Conservation (phyloP, 1,140 invertebrate genomes). For the Zophobas atratus region DNA sequence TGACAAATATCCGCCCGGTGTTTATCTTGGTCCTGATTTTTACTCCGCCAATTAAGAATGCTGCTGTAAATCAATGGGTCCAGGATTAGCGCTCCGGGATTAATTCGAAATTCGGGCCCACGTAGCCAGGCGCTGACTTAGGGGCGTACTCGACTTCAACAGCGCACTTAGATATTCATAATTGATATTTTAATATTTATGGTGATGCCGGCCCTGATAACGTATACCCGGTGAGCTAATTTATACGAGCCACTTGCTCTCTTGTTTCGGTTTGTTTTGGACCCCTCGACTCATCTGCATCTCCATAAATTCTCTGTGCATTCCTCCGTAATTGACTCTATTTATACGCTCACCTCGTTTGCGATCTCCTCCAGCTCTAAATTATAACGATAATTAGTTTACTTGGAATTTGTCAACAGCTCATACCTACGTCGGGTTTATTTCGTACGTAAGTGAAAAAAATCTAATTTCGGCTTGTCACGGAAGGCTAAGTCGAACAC, state of each 20-base stretch:
- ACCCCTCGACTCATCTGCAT: constrained; percentile 32
- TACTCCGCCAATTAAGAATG: constrained; percentile 35
- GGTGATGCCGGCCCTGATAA: constrained; percentile 57
- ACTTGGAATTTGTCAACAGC: constrained; percentile 45
- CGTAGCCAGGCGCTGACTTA: constrained; percentile 50
- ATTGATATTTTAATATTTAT: constrained; percentile 64
- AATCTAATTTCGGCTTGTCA: constrained; percentile 37
- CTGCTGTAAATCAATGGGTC: constrained; percentile 11
- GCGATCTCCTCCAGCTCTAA: constrained; percentile 39
- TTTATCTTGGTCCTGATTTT: constrained; percentile 27
- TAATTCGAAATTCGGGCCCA: constrained; percentile 30
- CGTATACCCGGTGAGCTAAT: constrained; percentile 54
- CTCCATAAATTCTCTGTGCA: constrained; percentile 51
- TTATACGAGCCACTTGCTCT: constrained; percentile 51
- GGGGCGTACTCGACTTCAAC: constrained; percentile 58
- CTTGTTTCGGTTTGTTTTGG: constrained; percentile 48
- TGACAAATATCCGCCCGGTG: constrained; percentile 24
- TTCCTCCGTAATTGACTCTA: constrained; percentile 55
- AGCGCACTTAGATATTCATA: constrained; percentile 62
- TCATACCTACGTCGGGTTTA: constrained; percentile 38
- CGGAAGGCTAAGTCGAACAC: constrained; percentile 27
- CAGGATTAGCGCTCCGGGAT: constrained; percentile 25
- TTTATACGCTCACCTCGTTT: constrained; percentile 51
- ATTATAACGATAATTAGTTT: constrained; percentile 54
- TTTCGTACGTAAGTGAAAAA: constrained; percentile 39